Base-by-base conservation (phyloP, 1,140 invertebrate species). In the Lepidurus couesii region DNA sequence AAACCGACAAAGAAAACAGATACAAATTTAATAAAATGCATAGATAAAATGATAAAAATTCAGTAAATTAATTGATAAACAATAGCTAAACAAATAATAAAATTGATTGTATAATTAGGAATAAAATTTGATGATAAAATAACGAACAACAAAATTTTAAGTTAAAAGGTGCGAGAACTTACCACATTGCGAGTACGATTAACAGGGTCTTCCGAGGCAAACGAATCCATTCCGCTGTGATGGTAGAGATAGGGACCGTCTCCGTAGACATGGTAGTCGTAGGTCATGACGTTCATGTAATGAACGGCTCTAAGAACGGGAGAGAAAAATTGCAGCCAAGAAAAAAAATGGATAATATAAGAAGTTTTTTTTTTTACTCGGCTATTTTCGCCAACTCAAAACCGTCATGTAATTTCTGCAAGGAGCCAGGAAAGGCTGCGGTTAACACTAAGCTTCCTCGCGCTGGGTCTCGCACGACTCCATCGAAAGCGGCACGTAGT, bases 221-320 rank as follows among this genome's bases (percentile, higher is more conserved):
- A 45, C 8, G 78, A 44, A 43, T 75, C 73, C 16, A 79, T 42
- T 43, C 26, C 78, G 16, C 73, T 44, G 43, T 79, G 78, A 47
- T 79, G 78, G 75, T 79, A 79, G 0, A 74, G 44, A 26, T 79
- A 79, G 42, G 75, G 44, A n/a, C 78, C 78, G 43, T 79, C 78
- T 34, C 9, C 21, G 42, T 78, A 77, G 21, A 74, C 77, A 79
- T 85, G 84, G 11, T 84, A 81, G 80, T 86, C 86, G 79, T 86
- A 87, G 13, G 84, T 82, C 85, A 86, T 86, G 9, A 86, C 81
- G 77, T 84, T 85, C 80, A 86, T 82, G 47, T 84, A 85, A 80
- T 86, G 85, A 16, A 86, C 79, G n/a, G 81, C 79, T 79, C 80
- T 82, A 75, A 34, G 78, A 34, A 34, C 34, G 3, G 3, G 34